Percentiles rank a stretch among this genome's conserved stretches.
Conservation (phyloP, 2,888 invertebrate species). For the Palloptera scutellata region DNA sequence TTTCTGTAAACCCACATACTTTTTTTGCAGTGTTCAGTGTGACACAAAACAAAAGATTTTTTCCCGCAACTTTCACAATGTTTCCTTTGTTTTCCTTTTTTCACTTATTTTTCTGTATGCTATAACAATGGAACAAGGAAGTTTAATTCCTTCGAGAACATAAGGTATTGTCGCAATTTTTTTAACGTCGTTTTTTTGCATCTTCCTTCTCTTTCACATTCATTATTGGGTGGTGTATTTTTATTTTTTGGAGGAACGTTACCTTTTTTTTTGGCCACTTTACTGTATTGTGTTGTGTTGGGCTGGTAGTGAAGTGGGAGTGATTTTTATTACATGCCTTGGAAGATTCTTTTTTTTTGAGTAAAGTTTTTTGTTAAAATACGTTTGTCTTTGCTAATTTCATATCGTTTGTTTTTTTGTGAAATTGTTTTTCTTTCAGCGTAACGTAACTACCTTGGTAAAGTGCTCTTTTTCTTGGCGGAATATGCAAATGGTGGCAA, state of each 20-base stretch:
- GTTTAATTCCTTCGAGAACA: constrained; percentile 20
- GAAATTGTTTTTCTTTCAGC: background rate
- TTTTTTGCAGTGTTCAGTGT: too few relatives aligned
- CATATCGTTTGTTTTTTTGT: constrained; percentile 4
- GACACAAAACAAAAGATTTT: too few relatives aligned
- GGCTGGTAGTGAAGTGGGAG: too few relatives aligned
- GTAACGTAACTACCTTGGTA: background rate
- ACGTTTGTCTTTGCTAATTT: constrained; percentile 25
- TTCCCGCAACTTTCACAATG: too few relatives aligned
- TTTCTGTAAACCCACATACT: too few relatives aligned
- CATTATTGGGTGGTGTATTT: too few relatives aligned
- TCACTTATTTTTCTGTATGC: too few relatives aligned
- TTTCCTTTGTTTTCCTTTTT: too few relatives aligned
- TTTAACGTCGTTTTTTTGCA: background rate
- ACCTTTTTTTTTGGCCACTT: constrained; percentile 20
- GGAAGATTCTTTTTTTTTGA: background rate
- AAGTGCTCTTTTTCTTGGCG: background rate
- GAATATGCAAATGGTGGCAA: background rate
- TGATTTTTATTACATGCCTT: background rate
- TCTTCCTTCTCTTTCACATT: background rate
- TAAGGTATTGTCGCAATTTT: constrained; percentile 14
- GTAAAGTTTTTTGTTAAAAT: background rate
- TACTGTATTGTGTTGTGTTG: background rate
- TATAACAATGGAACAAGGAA: constrained; percentile 2
- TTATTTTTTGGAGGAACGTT: constrained; percentile 1